Percentiles rank a stretch among this genome's conserved stretches.
Conservation (phyloP, 2,113 vertebrate species). For the Irena cyanogastra region DNA sequence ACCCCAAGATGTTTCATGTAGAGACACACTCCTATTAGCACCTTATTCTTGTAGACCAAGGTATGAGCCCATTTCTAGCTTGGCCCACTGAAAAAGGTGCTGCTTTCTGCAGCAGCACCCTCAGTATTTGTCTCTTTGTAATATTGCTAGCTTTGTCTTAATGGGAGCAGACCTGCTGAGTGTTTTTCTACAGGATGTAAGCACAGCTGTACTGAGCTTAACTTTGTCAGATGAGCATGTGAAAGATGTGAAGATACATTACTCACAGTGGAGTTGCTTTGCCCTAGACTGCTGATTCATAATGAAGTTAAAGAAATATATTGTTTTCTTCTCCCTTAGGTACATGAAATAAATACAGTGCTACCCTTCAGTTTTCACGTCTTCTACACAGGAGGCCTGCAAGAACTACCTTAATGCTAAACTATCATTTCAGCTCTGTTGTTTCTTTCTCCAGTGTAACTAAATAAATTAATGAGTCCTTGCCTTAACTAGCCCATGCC, state of each 20-base stretch:
- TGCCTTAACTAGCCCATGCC: neutral
- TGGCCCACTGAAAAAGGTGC: neutral
- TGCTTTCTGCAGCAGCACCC: neutral
- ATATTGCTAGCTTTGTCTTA: neutral
- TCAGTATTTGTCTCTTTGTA: neutral
- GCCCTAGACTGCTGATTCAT: neutral
- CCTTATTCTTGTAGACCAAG: neutral
- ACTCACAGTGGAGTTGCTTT: neutral
- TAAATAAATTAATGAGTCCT: neutral
- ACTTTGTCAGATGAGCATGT: neutral
- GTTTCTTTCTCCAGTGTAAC: neutral
- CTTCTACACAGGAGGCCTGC: fast-evolving
- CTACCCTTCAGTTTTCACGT: neutral
- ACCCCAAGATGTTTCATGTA: neutral
- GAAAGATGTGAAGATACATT: neutral
- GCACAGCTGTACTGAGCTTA: neutral
- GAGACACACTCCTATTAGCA: neutral
- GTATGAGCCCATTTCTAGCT: neutral
- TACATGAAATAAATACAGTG: neutral
- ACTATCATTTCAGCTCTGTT: neutral
- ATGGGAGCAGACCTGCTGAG: neutral
- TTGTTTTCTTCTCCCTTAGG: neutral
- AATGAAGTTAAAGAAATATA: neutral
- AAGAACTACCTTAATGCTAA: neutral
- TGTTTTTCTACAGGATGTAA: neutral